Conservation (phyloP, 2,888 invertebrate species). For the Troides aeacus region DNA sequence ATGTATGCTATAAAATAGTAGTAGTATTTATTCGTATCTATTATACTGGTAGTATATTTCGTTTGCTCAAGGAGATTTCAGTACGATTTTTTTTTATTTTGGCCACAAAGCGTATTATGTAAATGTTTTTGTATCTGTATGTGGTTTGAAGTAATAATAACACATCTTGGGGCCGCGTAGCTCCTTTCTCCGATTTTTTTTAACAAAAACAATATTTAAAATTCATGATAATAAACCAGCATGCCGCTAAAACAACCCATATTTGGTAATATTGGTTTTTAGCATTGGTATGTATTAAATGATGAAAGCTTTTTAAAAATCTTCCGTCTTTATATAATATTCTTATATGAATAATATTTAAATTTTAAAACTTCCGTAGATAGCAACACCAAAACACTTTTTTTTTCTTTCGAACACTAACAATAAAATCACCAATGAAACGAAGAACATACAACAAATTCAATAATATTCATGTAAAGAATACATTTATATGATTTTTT, state of each 20-base stretch:
- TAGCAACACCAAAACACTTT: too few relatives aligned
- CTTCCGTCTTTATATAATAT: too few relatives aligned
- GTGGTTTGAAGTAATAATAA: too few relatives aligned
- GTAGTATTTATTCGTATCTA: neutral
- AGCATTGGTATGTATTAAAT: neutral
- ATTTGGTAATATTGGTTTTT: slow-evolving; percentile 1
- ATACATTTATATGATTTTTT: too few relatives aligned
- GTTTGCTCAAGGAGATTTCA: neutral
- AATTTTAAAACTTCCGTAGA: too few relatives aligned
- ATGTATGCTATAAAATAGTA: too few relatives aligned
- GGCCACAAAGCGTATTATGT: neutral
- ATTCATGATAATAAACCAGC: neutral
- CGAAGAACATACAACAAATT: too few relatives aligned
- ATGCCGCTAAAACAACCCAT: neutral
- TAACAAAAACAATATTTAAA: neutral
- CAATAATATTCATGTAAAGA: too few relatives aligned
- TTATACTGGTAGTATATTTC: neutral
- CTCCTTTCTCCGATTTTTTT: neutral
- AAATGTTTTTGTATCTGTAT: neutral
- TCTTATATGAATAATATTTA: too few relatives aligned
- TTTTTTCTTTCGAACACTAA: too few relatives aligned
- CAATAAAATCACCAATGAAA: too few relatives aligned
- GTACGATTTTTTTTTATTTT: neutral
- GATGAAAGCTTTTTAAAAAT: neutral
- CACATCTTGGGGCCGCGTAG: too few relatives aligned